Base-by-base conservation (phyloP, 1,140 invertebrate species). In the Temnothorax curvispinosus region DNA sequence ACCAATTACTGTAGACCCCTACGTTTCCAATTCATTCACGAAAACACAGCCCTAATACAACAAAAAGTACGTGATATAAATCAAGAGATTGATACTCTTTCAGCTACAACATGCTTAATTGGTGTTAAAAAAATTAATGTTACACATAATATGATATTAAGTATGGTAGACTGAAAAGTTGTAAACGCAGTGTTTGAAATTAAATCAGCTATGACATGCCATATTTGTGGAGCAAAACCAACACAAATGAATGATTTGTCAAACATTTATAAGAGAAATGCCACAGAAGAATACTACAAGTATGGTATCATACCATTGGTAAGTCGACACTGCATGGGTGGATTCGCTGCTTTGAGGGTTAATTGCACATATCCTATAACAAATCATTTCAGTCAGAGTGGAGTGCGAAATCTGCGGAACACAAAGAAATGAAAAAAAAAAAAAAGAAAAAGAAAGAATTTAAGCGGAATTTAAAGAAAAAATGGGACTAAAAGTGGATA, bases 181-280 rank as follows among this genome's bases (percentile, higher is more conserved):
- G 94, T 94, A 41, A 95, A 96, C 87, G 93, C 93, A 9, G 81
- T 93, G 18, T 94, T 93, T 18, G 74, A 76, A 5, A 95, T 90
- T 27, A 76, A 64, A 47, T 91, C 89, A 47, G 3, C 81, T 50
- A 56, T 64, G 74, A 52, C 75, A 72, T 91, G 88, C 54, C 85
- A 88, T 65, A 56, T 90, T 47, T 91, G 89, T 76, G 0, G 80
- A 0, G 86, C 80, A 38, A 90, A 80, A n/a, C 47, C 69, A n/a
- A 64, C 7, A 0, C 7, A 81, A 8, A 81, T 87, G 56, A 81
- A 87, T 54, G 3, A 65, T 44, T 35, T 80, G 0, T 8, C 74
- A 18, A 13, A 7, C 3, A 32, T 74, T 21, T 35, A 38, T 35
- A 13, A 18, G 2, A 72, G 54, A 38, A 9, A 9, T 5, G 32